phyloP scores from a whole-genome alignment of 1,140 invertebrate genomes.

The Parasteatoda tepidariorum region DNA sequence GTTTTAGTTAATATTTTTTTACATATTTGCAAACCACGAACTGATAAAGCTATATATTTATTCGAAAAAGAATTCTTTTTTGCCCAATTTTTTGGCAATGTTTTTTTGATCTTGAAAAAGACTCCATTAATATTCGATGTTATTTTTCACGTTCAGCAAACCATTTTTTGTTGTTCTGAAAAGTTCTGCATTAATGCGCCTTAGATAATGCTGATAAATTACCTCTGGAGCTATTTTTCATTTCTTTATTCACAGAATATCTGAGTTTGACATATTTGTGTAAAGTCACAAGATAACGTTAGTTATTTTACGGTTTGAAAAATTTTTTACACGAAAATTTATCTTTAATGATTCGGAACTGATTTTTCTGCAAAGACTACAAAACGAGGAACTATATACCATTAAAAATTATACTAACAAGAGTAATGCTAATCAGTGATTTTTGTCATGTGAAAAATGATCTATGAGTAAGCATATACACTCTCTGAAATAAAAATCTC shows the following conservation, averaged over 20 bases:
- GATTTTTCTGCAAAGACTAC: no score
- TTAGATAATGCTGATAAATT: constrained; percentile 44
- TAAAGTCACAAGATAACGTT: constrained; percentile 1
- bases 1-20: no score
- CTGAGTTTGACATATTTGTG: constrained; percentile 17
- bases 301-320: no score
- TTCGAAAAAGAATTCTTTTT: not conserved
- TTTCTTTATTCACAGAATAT: not conserved
- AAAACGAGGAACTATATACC: no score
- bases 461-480: no score
- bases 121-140: constrained; percentile 15
- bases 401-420: no score
- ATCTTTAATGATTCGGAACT: no score
- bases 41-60: not conserved
- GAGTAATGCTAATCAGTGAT: no score
- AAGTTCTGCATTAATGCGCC: constrained; percentile 18
- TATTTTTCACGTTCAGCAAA: constrained; percentile 10
- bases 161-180: not conserved
- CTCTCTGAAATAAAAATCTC: no score
- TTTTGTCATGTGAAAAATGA: no score
- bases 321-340: no score
- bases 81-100: constrained; percentile 9
- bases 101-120: constrained; percentile 10
- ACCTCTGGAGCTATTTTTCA: constrained; percentile 1
- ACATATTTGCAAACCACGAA: no score